Evolutionary conservation across 1,140 invertebrate genomes (phyloP).

Genomic region (Lethocerus indicus): DNA sequence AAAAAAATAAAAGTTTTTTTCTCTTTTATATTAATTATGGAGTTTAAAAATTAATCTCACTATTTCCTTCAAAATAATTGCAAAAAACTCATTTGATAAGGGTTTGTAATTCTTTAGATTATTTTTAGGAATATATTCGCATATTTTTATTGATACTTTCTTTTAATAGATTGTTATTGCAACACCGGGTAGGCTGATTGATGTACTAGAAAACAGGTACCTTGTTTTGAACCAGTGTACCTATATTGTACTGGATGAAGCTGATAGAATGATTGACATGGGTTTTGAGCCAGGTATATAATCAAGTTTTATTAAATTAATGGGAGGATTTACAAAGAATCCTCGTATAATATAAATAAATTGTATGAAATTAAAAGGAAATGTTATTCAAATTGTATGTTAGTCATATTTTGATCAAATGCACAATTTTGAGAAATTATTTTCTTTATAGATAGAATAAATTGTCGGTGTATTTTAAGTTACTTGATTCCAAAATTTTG

Average conservation of each 20-base stretch:
- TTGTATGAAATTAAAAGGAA: background rate
- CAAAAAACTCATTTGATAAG: too few species aligned
- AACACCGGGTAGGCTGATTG: slow-evolving; percentile 96
- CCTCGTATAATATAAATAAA: background rate
- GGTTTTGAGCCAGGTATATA: slow-evolving; percentile 86
- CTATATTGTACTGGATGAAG: slow-evolving; percentile 85
- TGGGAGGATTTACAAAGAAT: background rate
- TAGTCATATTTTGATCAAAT: background rate
- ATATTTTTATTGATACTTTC: too few species aligned
- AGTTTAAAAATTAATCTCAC: too few species aligned
- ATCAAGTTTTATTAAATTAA: slow-evolving; percentile 3
- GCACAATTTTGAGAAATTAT: background rate
- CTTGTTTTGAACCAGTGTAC: slow-evolving; percentile 91
- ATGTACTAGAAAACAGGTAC: slow-evolving; percentile 97
- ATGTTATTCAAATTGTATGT: background rate
- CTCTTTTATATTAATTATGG: too few species aligned
- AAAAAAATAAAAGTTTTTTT: too few species aligned
- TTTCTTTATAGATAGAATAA: background rate
- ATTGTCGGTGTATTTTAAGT: too few species aligned
- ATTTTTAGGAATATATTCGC: too few species aligned
- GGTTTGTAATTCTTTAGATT: too few species aligned
- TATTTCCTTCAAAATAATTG: too few species aligned
- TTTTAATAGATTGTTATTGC: slow-evolving; percentile 87
- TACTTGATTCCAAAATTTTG: background rate
- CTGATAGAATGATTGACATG: slow-evolving; percentile 99